phyloP scores from a whole-genome alignment of 2,797 vertebrate genomes.

The Thripadectes ignobilis region DNA sequence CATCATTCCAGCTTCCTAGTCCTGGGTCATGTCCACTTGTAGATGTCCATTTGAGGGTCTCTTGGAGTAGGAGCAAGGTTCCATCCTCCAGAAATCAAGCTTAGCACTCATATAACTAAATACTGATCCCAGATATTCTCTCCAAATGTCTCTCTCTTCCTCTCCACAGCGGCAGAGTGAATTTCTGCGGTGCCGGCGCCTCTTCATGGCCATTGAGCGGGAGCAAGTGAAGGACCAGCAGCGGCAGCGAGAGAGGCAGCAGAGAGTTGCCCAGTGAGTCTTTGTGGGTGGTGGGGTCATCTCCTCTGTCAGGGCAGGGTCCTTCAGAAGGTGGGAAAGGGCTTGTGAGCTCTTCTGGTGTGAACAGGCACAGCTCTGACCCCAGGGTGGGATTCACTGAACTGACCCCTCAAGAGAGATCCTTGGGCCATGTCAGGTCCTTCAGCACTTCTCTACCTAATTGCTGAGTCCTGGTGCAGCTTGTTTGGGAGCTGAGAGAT shows the following conservation, averaged over 20 bases:
- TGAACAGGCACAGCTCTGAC: neutral
- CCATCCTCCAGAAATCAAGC: neutral
- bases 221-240: slow-evolving; percentile 85
- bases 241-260: slow-evolving; percentile 81
- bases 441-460: accelerated
- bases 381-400: neutral
- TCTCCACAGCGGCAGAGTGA: slow-evolving; percentile 81
- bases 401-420: accelerated
- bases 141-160: neutral
- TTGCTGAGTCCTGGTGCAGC: neutral
- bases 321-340: neutral
- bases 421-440: accelerated
- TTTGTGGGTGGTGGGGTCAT: neutral
- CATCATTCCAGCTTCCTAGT: neutral
- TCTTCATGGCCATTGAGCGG: slow-evolving; percentile 87
- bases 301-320: neutral
- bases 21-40: accelerated
- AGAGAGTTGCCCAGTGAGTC: slow-evolving; percentile 44
- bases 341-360: neutral
- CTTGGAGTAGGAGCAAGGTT: neutral
- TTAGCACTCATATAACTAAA: accelerated
- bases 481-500: neutral
- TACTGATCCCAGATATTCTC: neutral
- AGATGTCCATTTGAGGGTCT: neutral
- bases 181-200: slow-evolving; percentile 83